phyloP scores from a whole-genome alignment of 2,888 invertebrate genomes.

The Trichacis sp. region DNA sequence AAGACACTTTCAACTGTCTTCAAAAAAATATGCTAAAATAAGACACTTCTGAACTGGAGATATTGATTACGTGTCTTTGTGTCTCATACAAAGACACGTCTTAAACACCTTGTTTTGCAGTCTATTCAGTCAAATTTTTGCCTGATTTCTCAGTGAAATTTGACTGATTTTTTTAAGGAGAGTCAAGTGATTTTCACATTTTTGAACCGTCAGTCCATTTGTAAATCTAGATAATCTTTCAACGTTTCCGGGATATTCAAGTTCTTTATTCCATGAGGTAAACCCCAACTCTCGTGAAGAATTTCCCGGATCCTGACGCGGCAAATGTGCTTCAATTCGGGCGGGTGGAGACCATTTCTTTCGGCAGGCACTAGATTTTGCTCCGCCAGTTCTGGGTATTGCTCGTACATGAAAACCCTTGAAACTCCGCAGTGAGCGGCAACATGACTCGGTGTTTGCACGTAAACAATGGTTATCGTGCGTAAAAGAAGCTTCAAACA shows the following conservation, averaged over 20 bases:
- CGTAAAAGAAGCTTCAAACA: constrained; percentile 79
- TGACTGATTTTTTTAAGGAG: too few relatives aligned
- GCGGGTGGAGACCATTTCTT: constrained; percentile 74
- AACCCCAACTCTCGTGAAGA: constrained; percentile 77
- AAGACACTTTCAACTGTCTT: too few relatives aligned
- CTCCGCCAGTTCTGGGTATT: constrained; percentile 71
- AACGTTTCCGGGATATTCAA: constrained; percentile 77
- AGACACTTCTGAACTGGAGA: too few relatives aligned
- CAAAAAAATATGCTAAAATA: too few relatives aligned
- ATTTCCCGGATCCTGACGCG: constrained; percentile 78
- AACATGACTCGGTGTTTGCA: constrained; percentile 59
- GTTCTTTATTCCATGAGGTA: constrained; percentile 80
- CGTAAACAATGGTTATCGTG: constrained; percentile 73
- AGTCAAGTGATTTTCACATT: too few relatives aligned
- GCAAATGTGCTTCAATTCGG: constrained; percentile 82
- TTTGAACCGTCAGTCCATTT: constrained; percentile 80
- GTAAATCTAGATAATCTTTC: constrained; percentile 80
- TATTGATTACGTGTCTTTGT: too few relatives aligned
- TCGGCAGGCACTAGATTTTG: constrained; percentile 74
- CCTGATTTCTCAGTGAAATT: too few relatives aligned
- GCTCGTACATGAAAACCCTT: constrained; percentile 58
- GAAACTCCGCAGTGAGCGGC: constrained; percentile 57
- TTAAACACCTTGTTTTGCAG: too few relatives aligned
- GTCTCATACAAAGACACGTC: too few relatives aligned
- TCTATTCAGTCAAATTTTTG: too few relatives aligned